phyloP scores from a whole-genome alignment of 2,888 invertebrate species.

The Fragum sueziense region DNA sequence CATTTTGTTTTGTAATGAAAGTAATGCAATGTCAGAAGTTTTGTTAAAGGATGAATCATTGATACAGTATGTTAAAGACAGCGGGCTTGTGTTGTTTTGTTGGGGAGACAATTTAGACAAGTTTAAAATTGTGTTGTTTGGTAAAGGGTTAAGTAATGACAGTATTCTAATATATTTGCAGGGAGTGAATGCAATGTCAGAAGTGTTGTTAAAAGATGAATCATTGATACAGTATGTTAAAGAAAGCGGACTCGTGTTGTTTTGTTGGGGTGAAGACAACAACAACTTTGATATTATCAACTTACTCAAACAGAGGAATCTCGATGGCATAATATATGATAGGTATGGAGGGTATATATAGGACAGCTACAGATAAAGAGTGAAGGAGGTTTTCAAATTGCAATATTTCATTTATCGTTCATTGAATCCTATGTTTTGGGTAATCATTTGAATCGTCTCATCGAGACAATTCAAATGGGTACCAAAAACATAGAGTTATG shows the following conservation, averaged over 20 bases:
- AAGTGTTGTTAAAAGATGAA: conserved; percentile 71
- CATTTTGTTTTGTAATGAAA: too few relatives aligned
- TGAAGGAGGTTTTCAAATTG: too few relatives aligned
- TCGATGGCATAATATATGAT: conserved; percentile 93
- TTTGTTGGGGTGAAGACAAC: conserved; percentile 99
- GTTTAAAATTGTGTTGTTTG: conserved; percentile 87
- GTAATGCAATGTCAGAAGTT: conserved; percentile 59
- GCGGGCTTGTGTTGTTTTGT: conserved; percentile 95
- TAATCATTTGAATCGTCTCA: too few relatives aligned
- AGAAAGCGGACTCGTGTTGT: conserved; percentile 92
- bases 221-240: conserved; percentile 85
- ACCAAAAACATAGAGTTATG: too few relatives aligned
- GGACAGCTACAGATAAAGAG: too few relatives aligned
- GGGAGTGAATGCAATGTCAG: conserved; percentile 57
- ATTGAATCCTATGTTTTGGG: too few relatives aligned
- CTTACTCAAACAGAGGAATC: conserved; percentile 92
- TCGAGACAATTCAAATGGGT: too few relatives aligned
- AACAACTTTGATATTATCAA: conserved; percentile 93
- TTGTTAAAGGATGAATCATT: conserved; percentile 72
- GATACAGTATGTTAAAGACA: conserved; percentile 86
- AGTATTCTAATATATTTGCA: too few relatives aligned
- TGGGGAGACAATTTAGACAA: conserved; percentile 99
- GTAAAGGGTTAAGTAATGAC: background rate
- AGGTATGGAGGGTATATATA: too few relatives aligned
- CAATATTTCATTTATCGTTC: too few relatives aligned